Conservation (phyloP, 2,797 vertebrate genomes). For the Harpagifer antarcticus region DNA sequence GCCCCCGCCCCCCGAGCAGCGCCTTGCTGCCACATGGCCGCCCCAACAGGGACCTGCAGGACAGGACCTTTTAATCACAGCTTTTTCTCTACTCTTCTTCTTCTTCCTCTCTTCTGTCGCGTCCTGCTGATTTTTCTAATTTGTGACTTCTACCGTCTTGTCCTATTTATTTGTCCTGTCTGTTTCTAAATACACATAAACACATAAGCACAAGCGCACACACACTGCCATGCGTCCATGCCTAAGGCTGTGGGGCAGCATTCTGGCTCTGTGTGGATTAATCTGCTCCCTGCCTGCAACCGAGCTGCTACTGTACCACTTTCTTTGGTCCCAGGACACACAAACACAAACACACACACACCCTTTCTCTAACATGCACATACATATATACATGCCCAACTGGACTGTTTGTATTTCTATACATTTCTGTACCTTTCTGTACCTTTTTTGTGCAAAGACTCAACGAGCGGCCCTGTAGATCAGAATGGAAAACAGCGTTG, state of each 20-base stretch:
- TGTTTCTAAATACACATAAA: slow-evolving; percentile 45
- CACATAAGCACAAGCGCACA: slow-evolving; percentile 28
- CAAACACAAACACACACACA: slow-evolving; percentile 43
- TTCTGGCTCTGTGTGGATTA: slow-evolving; percentile 87
- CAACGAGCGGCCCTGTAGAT: slow-evolving; percentile 26
- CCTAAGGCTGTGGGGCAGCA: slow-evolving; percentile 85
- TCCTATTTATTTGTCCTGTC: slow-evolving; percentile 60
- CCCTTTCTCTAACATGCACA: slow-evolving; percentile 22
- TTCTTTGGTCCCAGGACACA: slow-evolving; percentile 78
- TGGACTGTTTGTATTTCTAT: slow-evolving; percentile 44
- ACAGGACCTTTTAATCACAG: slow-evolving; percentile 60
- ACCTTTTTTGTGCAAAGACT: slow-evolving; percentile 40
- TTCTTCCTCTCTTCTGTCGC: background rate
- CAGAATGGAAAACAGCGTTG: slow-evolving; percentile 36
- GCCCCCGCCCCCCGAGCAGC: slow-evolving; percentile 78
- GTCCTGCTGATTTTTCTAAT: slow-evolving; percentile 37
- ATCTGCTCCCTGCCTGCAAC: slow-evolving; percentile 88
- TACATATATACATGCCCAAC: slow-evolving; percentile 50
- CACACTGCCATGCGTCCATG: slow-evolving; percentile 63
- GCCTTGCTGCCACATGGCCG: slow-evolving; percentile 82
- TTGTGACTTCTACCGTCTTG: slow-evolving; percentile 35
- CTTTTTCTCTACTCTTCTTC: background rate
- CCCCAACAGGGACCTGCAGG: slow-evolving; percentile 76
- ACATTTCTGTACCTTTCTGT: slow-evolving; percentile 48
- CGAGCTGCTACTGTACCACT: slow-evolving; percentile 83